phyloP scores from a whole-genome alignment of 1,140 invertebrate genomes.

The Meloidogyne hapla region DNA sequence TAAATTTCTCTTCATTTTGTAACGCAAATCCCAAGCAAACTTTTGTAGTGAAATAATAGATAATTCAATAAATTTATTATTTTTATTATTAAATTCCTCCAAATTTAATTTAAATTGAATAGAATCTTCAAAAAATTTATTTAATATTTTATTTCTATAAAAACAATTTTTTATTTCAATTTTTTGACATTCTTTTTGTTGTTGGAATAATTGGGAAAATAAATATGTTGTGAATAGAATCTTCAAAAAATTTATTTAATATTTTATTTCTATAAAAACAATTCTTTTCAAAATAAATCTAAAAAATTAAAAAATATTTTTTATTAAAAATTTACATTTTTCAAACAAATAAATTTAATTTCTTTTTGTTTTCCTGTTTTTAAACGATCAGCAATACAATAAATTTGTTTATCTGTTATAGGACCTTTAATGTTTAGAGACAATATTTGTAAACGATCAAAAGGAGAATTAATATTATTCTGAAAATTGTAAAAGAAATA shows the following conservation, averaged over 20 bases:
- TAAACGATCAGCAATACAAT: background rate
- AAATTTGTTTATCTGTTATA: background rate
- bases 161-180: background rate
- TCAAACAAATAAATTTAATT: background rate
- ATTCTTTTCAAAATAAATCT: background rate
- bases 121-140: background rate
- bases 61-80: background rate
- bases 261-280: too few species aligned
- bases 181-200: background rate
- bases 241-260: too few species aligned
- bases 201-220: background rate
- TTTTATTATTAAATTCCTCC: background rate
- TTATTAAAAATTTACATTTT: background rate
- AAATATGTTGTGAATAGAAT: background rate
- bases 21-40: background rate
- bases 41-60: background rate
- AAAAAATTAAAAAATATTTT: background rate
- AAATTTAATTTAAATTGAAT: background rate
- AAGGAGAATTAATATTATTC: background rate
- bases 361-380: background rate
- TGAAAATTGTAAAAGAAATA: too few species aligned
- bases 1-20: background rate
- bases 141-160: background rate
- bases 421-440: background rate
- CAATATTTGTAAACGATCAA: background rate